Evolutionary conservation across 2,888 invertebrate species (phyloP), one percentile per base, ranked within the genome.

Genomic region (Noctuana brunneofusca): DNA sequence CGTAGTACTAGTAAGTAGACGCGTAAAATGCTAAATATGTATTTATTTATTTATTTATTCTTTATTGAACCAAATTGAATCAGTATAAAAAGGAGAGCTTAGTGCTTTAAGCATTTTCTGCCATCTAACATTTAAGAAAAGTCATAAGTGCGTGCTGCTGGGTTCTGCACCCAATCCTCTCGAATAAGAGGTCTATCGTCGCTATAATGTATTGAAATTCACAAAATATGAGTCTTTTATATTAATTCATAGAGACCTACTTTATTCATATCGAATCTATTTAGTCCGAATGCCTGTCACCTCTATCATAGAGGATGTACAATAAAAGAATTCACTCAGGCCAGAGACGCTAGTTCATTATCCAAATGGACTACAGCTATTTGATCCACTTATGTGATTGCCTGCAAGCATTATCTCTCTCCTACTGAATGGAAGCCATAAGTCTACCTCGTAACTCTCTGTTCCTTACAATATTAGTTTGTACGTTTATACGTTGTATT

Each of bases 301-400:
- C 63, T 59, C 75, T 76, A 77, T 46, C 38, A 78, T 77, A 77
- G 78, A 72, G 76, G 73, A 74, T 76, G 76, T 78, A 81, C 80
- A 84, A 84, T 87, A 86, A 86, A 83, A 72, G 66, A 67, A 70
- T 65, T 69, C 69, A 70, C 73, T 71, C 73, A 80, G 80, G 78
- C 84, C 84, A 80, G 82, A 86, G 84, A 84, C 83, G 80, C 87
- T 83, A 86, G 88, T 91, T 91, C 90, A 89, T 91, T 91, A 91
- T 87, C 84, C 87, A 90, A 91, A 91, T 91, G 90, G 90, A 90
- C 87, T 89, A 85, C 84, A 89, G 87, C 89, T 91, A 90, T 91
- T 89, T 91, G 89, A 91, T 90, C 89, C 90, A 90, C 90, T 91
- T 91, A 89, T 91, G 89, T 87, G 90, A 91, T 90, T 91, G 90